Evolutionary conservation across 1,140 invertebrate genomes (phyloP).

Genomic region (Chionoecetes opilio): DNA sequence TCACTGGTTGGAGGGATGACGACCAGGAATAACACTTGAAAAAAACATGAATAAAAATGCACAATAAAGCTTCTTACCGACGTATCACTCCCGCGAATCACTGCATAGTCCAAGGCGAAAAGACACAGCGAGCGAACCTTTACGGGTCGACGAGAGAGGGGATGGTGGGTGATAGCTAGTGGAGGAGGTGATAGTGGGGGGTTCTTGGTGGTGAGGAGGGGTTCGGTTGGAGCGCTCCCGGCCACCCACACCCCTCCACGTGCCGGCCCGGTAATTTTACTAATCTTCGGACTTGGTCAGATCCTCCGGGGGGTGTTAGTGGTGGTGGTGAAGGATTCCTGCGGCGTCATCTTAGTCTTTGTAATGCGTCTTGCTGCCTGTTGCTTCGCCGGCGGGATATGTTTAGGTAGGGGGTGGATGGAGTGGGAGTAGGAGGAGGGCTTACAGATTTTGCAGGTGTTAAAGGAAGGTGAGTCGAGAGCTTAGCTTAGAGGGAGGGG

Average conservation of each 20-base stretch:
- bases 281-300: conserved; percentile 49
- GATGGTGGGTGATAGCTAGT: no score
- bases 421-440: neutral
- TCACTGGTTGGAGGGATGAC: conserved; percentile 23
- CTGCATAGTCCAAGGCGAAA: conserved; percentile 33
- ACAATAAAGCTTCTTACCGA: conserved; percentile 52
- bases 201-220: neutral
- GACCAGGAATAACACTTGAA: neutral
- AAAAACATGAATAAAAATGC: conserved; percentile 36
- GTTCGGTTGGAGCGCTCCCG: neutral
- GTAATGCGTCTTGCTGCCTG: conserved; percentile 3
- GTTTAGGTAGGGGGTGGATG: neutral
- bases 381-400: neutral
- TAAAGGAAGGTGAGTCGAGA: neutral
- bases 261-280: conserved; percentile 58
- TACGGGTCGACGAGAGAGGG: neutral
- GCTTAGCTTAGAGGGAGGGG: no score
- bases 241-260: conserved; percentile 33
- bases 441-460: neutral
- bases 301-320: neutral
- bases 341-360: conserved; percentile 37
- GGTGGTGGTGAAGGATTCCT: conserved; percentile 3
- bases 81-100: conserved; percentile 55
- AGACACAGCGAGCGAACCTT: conserved; percentile 6
- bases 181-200: neutral